Base-by-base conservation (phyloP, 2,113 vertebrate species). In the Amazona guildingii region DNA sequence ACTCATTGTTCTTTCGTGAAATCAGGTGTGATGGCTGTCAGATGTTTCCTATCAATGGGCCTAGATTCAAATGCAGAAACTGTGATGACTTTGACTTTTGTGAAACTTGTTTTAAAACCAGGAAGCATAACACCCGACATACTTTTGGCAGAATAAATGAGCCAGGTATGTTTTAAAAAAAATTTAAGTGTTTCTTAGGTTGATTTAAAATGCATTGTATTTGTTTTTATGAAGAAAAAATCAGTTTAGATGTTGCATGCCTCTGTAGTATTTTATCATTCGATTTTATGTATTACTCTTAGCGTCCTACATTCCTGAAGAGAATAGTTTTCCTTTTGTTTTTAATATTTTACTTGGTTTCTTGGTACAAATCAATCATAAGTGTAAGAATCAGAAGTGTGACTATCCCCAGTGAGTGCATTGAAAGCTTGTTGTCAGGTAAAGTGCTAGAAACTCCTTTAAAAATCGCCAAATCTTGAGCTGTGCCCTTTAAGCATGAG, bases 71-170 rank as follows among this genome's bases (percentile, higher is more conserved):
- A 96, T 99, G 99, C 95, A 98, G 99, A 87, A 99, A 99, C 90
- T 99, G 99, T 78, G 99, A 99, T 51, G 99, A 99, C 97, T 99
- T 99, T 96, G 99, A 99, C 95, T 99, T 99, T 55, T 99, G 99
- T 90, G 99, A 99, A 96, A 99, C 98, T 8, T 99, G 99, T 95
- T 99, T 99, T 96, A 99, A 99, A 97, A 99, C 98, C 10, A 98
- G 99, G 80, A 99, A 99, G 78, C 99, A 99, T 95, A 99, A 99
- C 89, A 98, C 97, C 35, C 98, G 99, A 39, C 99, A 99, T 91
- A 99, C 99, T 31, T 99, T 99, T 49, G 99, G 99, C 92, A 98
- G 99, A 96, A 99, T 99, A 97, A 99, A 99, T 59, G 99, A 99
- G 70, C 99, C 99, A 61, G 99, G 99, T 99, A 67, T 92, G 95